Base-by-base conservation (phyloP, 2,113 vertebrate genomes). In the Psammodynastes pulverulentus region DNA sequence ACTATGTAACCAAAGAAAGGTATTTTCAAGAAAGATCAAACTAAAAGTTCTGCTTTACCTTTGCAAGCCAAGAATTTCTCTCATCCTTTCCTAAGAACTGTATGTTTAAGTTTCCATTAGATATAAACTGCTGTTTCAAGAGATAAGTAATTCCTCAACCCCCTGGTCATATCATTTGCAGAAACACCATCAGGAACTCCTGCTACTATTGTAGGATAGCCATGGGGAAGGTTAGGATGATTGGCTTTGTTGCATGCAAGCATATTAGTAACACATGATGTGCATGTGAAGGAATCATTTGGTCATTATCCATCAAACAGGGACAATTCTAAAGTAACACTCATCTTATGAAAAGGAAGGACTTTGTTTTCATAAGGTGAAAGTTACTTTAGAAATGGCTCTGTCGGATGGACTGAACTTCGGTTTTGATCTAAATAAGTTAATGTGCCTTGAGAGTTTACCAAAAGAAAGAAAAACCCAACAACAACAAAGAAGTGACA, bases 1-100 rank as follows among this genome's bases (percentile, higher is more conserved):
- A 79, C 72, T 43, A 79, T 52, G 46, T 43, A 72, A 53, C 43
- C 54, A 91, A 72, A 23, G 13, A 58, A 67, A 53, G 24, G 6
- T 49, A 26, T 10, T 62, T 19, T 39, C 45, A 29, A 39, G 85
- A 58, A 84, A 49, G 51, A 85, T 84, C 51, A 91, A 43, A 46
- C 9, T 17, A 9, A 52, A 34, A 39, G 48, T 54, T 46, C 67
- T 79, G 72, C 17, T 79, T 39, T 79, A 21, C 17, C 9, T 58
- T 86, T 43, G 23, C 0, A 0, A 94, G 94, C 72, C 21, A 91
- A 93, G 87, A 0, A 23, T 23, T 89, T 48, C 45, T 19, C 9
- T 94, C 58, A 91, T 92, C 26, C 21, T 26, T 48, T 0, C 0
- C 0, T 2, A 0, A 19, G 34, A 53, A 43, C 23, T 0, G 0